Percentiles rank a stretch among this genome's conserved stretches.
Conservation (phyloP, 2,888 invertebrate genomes). For the Steinernema scapterisci region DNA sequence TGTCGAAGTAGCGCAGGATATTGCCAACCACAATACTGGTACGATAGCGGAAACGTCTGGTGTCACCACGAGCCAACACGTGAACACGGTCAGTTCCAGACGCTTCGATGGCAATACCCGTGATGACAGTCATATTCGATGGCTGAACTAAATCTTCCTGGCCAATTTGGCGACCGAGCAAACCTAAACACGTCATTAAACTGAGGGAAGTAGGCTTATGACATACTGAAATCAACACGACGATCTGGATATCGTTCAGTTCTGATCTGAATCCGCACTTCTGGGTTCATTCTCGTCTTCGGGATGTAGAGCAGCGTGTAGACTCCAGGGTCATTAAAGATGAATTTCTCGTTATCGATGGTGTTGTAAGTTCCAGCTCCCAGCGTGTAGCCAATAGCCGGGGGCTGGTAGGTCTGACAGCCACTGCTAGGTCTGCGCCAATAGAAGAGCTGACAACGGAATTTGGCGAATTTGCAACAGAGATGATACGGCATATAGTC, state of each 20-base stretch:
- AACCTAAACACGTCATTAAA: constrained; percentile 45
- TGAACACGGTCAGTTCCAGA: constrained; percentile 62
- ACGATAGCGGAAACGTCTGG: constrained; percentile 59
- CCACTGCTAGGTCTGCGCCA: constrained; percentile 87
- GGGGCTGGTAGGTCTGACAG: constrained; percentile 77
- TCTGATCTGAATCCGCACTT: constrained; percentile 64
- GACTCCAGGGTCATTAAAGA: constrained; percentile 87
- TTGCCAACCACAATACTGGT: constrained; percentile 66
- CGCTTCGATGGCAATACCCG: constrained; percentile 64
- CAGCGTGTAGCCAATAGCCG: constrained; percentile 75
- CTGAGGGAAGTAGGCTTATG: background rate
- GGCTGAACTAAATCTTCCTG: constrained; percentile 66
- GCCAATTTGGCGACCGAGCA: constrained; percentile 60
- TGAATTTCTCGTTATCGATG: constrained; percentile 86
- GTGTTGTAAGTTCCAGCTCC: constrained; percentile 92
- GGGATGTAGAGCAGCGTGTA: constrained; percentile 77
- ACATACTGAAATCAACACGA: constrained; percentile 63
- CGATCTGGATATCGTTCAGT: constrained; percentile 65
- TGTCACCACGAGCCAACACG: constrained; percentile 56
- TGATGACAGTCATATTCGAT: constrained; percentile 64
- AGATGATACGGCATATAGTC: constrained; percentile 91
- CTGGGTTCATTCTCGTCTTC: constrained; percentile 54
- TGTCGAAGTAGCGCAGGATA: constrained; percentile 65
- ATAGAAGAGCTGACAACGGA: constrained; percentile 91
- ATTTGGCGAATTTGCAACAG: constrained; percentile 91